These are phyloP conservation scores for Paramormyrops kingsleyae DNA, from an alignment of 2,113 vertebrate genomes.

Conservation along the genomic window DNA sequence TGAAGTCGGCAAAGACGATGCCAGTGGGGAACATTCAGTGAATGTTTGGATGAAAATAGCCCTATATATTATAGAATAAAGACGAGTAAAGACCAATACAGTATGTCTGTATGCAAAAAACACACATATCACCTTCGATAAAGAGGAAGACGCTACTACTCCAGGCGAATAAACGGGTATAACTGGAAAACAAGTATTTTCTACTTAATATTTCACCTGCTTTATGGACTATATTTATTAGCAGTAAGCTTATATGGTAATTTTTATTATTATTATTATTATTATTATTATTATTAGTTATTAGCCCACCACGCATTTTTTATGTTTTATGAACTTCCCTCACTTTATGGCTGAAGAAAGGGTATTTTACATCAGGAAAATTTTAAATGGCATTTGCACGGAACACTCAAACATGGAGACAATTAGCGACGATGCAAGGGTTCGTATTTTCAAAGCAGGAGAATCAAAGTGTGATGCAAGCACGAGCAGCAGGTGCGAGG, in stretches of 20 bases:
- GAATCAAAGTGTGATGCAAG: background rate
- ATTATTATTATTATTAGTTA: background rate
- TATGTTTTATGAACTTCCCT: background rate
- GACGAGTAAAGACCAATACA: background rate
- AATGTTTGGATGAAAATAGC: conserved; percentile 89
- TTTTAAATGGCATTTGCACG: background rate
- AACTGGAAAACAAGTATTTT: background rate
- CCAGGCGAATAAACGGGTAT: background rate
- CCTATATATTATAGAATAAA: conserved; percentile 23
- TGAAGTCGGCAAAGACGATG: conserved; percentile 76
- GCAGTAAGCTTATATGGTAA: background rate
- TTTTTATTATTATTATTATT: too few species aligned
- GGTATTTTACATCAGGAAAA: background rate
- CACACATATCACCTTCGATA: background rate
- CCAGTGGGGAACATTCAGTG: conserved; percentile 73
- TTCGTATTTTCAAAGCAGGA: background rate
- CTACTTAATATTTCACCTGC: background rate
- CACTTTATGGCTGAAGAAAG: background rate
- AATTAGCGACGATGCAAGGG: background rate
- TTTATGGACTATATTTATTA: background rate
- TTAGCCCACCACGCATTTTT: background rate
- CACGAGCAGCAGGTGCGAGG: background rate
- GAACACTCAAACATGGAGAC: background rate
- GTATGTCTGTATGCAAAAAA: background rate
- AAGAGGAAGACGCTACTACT: background rate